A percentile compares a stretch with the other conserved stretches of the same genome.
Evolutionary conservation across 2,113 vertebrate genomes (phyloP).

Genomic region (Peromyscus californicus): DNA sequence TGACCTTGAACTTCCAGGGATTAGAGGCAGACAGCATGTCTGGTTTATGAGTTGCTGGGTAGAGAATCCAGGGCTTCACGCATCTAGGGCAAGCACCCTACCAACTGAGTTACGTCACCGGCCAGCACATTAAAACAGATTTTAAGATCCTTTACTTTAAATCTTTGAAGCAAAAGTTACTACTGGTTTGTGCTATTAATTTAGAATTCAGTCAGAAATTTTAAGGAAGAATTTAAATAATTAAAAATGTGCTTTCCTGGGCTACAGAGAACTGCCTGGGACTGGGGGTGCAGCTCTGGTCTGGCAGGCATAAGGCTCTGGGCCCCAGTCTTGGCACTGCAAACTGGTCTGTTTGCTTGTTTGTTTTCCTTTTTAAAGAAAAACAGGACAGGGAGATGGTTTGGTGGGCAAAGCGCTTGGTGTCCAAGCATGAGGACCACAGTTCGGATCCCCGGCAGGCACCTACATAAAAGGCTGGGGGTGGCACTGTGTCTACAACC

Average conservation of each 20-base stretch:
- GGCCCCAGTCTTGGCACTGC: not conserved
- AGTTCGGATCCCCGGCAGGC: no score
- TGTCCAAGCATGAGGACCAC: not conserved
- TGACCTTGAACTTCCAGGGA: not conserved
- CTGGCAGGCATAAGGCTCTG: not conserved
- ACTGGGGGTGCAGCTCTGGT: not conserved
- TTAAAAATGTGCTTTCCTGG: not conserved
- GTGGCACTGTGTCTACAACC: not conserved
- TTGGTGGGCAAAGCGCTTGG: not conserved
- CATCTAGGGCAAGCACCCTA: not conserved
- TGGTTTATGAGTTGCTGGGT: not conserved
- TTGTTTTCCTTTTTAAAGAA: not conserved
- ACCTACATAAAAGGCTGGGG: not conserved
- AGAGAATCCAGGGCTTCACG: not conserved
- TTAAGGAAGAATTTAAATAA: slow-evolving; percentile 7
- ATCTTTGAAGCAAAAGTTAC: not conserved
- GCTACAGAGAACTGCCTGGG: not conserved
- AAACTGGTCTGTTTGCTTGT: no score
- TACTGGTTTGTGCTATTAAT: not conserved
- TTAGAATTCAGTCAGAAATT: slow-evolving; percentile 1
- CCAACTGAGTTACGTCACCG: not conserved
- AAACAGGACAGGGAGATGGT: not conserved
- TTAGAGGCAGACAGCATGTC: not conserved
- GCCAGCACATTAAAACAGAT: not conserved
- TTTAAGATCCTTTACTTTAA: not conserved